Percentiles rank a stretch among this genome's conserved stretches.
Evolutionary conservation across 2,113 vertebrate species (phyloP).

Genomic region (Daboia siamensis): DNA sequence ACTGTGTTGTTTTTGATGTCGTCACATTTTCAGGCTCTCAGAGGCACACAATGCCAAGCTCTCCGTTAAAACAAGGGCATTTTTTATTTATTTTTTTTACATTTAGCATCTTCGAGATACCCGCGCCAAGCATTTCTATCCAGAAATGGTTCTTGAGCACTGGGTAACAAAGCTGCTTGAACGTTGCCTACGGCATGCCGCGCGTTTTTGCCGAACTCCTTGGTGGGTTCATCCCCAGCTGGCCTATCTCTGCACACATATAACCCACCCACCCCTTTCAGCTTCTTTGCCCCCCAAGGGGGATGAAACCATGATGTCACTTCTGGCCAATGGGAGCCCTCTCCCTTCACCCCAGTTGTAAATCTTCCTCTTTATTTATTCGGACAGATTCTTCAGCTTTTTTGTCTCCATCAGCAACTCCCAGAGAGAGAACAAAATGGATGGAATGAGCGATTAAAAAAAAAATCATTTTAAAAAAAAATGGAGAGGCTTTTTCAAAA

Average conservation of each 20-base stretch:
- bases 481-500: neutral
- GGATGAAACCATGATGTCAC: neutral
- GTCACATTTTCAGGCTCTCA: neutral
- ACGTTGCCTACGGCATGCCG: fast-evolving
- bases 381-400: neutral
- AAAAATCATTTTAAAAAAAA: neutral
- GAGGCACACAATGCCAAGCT: neutral
- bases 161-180: neutral
- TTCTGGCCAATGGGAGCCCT: neutral
- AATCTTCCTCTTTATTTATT: neutral
- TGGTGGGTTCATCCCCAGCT: neutral
- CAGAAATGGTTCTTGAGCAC: neutral
- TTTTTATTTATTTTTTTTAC: neutral
- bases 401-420: neutral
- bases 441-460: neutral
- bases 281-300: neutral
- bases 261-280: neutral
- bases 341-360: neutral
- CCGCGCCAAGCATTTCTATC: neutral
- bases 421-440: neutral
- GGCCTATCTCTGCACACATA: neutral
- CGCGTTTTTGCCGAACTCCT: neutral
- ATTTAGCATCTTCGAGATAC: neutral
- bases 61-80: neutral
- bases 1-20: neutral